Evolutionary conservation across 2,797 vertebrate species (phyloP), one percentile per base, ranked within the genome.

Genomic region (Tympanoctomys barrerae): DNA sequence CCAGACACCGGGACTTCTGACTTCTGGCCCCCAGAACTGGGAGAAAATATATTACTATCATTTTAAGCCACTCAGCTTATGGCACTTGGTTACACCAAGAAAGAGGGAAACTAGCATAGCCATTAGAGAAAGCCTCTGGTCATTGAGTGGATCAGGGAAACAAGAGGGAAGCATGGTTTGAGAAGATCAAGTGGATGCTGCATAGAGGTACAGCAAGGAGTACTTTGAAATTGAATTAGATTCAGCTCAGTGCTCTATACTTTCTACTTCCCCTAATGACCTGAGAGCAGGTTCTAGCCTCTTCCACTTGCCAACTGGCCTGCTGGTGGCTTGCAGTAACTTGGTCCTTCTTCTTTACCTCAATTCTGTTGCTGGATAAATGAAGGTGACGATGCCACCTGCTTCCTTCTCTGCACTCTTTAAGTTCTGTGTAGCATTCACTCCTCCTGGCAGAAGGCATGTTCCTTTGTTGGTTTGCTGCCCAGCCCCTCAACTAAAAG

Each of bases 151-250:
- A 33, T 0, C 19, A 26, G 22, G 57, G 18, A 49, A 61, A 78
- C 2, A 5, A 14, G 10, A 42, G 26, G 64, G n/a, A 94, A 86
- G 66, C 68, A 16, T 70, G 46, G 33, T 79, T 85, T 36, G 36
- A 61, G 78, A 84, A 54, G 52, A 26, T 33, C 9, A 6, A 42
- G n/a, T 12, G 7, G 84, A 49, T 78, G 36, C 31, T 42, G 62
- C 75, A 73, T 8, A 9, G 28, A 77, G 4, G 57, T 21, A 36
- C 11, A 81, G 33, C 31, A 71, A 61, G 59, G 66, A 3, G 0
- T 71, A 33, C 61, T 89, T 75, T n/a, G 62, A 91, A 70, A n/a
- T 19, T 66, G 54, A 95, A 70, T 57, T 33, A 68, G 64, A 61
- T 49, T 39, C 49, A 82, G 61, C 21, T 28, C 28, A 66, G 71